Base-by-base conservation (phyloP, 1,140 invertebrate species). In the Manduca sexta region DNA sequence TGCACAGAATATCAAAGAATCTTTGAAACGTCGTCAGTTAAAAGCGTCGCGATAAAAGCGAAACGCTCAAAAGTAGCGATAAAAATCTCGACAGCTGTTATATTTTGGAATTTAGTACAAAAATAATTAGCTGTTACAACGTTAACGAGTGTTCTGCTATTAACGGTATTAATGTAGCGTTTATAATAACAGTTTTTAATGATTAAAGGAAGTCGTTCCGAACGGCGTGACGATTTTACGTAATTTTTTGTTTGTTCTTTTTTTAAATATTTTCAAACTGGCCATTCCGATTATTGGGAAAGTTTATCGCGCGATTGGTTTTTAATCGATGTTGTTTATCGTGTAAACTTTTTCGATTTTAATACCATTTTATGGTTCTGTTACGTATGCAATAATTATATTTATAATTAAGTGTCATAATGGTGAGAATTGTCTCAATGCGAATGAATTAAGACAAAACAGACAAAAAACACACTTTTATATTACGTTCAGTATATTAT, bases 91-190 rank as follows among this genome's bases (percentile, higher is more conserved):
- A 52, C 49, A 35, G 47, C 31, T 45, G 37, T 34, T 58, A 49
- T 61, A 62, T 60, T 48, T 65, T 52, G 54, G 45, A 51, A 50
- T 64, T 70, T 64, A 69, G 59, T 57, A 54, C 46, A 52, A 45
- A 57, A 71, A 71, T 69, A 66, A 73, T 71, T 69, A 74, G 53
- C 56, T 41, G 56, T 49, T 56, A 60, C 55, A 57, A 35, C 48
- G 38, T 44, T 49, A 67, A 67, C 61, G 43, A 59, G 56, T 68
- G 66, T 65, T 58, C 49, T 42, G 58, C 64, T 63, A 64, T 73
- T 73, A 76, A 63, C 60, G 50, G 30, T 53, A 67, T 74, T 70
- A 74, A 66, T 69, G 56, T 52, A 43, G 54, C 65, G 48, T 60
- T 60, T 44, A 52, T 39, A 63, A 56, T 52, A 58, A 56, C 21